These are phyloP conservation scores for Ictalurus punctatus DNA, from an alignment of 2,113 vertebrate species.

Conservation along the genomic window DNA sequence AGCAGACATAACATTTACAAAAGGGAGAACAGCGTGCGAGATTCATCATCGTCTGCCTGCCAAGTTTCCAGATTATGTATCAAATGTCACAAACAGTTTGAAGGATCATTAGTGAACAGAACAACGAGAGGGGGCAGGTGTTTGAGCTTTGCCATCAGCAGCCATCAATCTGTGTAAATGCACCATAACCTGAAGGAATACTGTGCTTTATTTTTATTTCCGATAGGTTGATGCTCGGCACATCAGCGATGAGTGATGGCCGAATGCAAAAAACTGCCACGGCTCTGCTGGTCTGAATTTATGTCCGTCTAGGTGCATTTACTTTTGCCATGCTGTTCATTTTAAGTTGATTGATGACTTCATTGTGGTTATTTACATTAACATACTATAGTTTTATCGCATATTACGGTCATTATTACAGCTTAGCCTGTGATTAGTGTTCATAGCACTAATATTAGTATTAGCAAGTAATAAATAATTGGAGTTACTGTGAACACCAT, in stretches of 20 bases:
- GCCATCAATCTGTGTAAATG: conserved; percentile 29
- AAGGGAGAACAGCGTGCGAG: neutral
- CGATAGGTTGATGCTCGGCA: neutral
- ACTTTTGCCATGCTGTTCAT: neutral
- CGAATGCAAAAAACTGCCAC: neutral
- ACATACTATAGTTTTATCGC: neutral
- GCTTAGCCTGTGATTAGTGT: neutral
- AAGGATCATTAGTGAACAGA: conserved; percentile 22
- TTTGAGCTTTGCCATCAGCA: conserved; percentile 2
- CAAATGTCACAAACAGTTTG: neutral
- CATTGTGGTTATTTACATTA: neutral
- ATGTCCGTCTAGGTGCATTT: neutral
- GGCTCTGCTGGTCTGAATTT: neutral
- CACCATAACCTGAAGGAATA: conserved; percentile 10
- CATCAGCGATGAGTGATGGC: neutral
- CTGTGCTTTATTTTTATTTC: neutral
- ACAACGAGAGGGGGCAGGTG: neutral
- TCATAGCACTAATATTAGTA: neutral
- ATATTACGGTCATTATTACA: neutral
- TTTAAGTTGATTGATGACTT: neutral
- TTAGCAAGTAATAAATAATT: neutral
- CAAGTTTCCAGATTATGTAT: conserved; percentile 2
- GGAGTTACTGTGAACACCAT: neutral
- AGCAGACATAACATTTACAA: conserved; percentile 33
- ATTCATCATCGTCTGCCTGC: neutral